Conservation (phyloP, 2,888 invertebrate genomes). For the Invenusta paracnida region DNA sequence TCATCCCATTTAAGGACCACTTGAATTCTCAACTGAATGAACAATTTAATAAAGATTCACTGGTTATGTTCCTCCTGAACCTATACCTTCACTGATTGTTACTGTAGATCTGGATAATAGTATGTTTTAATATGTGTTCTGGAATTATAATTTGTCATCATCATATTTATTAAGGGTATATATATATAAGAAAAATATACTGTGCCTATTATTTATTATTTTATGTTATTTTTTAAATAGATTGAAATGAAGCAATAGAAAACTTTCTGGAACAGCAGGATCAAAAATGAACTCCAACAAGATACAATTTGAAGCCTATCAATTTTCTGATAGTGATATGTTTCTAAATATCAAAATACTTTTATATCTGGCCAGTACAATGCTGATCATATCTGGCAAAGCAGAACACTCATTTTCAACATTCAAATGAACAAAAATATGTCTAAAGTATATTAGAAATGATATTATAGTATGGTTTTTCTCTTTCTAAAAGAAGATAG, state of each 20-base stretch:
- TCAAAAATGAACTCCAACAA: too few relatives aligned
- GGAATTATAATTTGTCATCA: neutral
- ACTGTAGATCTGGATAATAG: neutral
- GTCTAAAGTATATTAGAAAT: neutral
- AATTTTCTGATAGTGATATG: neutral
- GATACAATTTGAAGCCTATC: neutral
- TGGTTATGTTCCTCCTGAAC: neutral
- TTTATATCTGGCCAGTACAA: neutral
- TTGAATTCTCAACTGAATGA: neutral
- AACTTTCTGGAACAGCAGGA: neutral
- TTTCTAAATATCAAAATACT: neutral
- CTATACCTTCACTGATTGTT: neutral
- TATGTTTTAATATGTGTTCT: neutral
- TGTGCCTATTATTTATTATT: neutral
- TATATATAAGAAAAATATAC: neutral
- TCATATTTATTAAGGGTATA: neutral
- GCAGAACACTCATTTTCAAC: neutral
- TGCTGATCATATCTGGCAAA: neutral
- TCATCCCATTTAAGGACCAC: neutral
- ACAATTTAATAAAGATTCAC: neutral
- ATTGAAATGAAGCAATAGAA: neutral
- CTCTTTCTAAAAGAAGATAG: neutral
- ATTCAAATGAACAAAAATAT: neutral
- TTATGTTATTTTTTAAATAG: neutral
- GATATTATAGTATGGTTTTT: neutral